Base-by-base conservation (phyloP, 2,888 invertebrate species). In the Tachina grossa region DNA sequence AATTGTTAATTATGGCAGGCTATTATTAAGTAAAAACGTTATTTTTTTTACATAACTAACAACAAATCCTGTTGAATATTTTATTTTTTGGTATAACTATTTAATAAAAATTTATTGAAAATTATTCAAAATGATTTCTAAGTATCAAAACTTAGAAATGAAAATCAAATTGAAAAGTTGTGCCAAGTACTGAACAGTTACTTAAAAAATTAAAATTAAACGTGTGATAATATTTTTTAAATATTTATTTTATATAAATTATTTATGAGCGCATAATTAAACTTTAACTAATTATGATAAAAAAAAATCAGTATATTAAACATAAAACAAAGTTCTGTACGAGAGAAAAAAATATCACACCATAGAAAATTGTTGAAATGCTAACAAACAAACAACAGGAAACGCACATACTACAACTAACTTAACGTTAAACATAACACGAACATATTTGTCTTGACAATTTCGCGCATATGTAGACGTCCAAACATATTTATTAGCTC, bases 191-290 rank as follows among this genome's bases (percentile, higher is more conserved):
- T 92, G 91, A 92, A 89, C 11, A 65, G 43, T 13, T 55, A 45
- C 19, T 71, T 69, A 41, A 69, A 63, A 79, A 71, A 71, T 59
- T 5, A 31, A 71, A 76, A 13, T 41, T 55, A 77, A 92, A 91
- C 91, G 92, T 93, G 92, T 92, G 92, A 92, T 92, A 91, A 92
- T 89, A 89, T 91, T 89, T 90, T 90, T 90, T 90, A 90, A 90
- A 89, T 88, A 88, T 88, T 88, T 87, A 89, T 88, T 88, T 71
- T 61, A 87, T 84, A 87, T 78, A 87, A 88, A 89, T 79, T 85
- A 86, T 78, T 79, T 82, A 81, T 74, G 39, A 55, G 51, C 69
- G 83, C 75, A 45, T 53, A 51, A 31, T 31, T 53, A 57, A 80
- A 41, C 19, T 57, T 68, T 53, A 59, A 51, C 53, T 53, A 77